Evolutionary conservation across 2,113 vertebrate species (phyloP), one percentile per base, ranked within the genome.

Genomic region (Quiscalus mexicanus): DNA sequence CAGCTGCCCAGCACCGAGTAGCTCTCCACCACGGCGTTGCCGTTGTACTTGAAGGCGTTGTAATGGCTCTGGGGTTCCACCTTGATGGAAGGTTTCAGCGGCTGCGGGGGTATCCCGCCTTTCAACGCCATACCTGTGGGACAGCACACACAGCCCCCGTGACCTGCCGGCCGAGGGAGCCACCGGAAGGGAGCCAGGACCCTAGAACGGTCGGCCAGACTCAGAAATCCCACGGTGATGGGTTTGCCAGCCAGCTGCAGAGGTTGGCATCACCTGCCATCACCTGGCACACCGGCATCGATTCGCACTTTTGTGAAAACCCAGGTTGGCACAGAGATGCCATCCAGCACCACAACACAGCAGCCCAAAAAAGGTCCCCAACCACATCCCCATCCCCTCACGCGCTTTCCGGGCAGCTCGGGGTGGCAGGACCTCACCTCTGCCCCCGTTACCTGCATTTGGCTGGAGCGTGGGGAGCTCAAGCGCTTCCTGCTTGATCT

Each of bases 71-170:
- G 97, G 0, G 98, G 98, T 85, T 99, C 98, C 95, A 98, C 98
- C 97, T 99, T 99, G 96, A 99, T 98, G 97, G 98, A 98, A 95
- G 99, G 98, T 96, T 99, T 99, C 97, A 98, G 97, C 33, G 99
- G 98, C 95, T 98, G 99, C 96, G 99, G 99, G 78, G 98, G 92
- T n/a, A 98, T 80, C 42, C 96, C 97, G 4, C 93, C 92, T 79
- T 98, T 97, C 95, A 98, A 95, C 14, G 95, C 84, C 83, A 98
- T 69, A 94, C 97, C 98, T 98, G 96, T 18, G 67, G 89, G 89
- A 91, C 76, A 97, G 92, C 88, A 95, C 91, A 96, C 81, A 87
- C 90, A 68, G 64, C 42, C 68, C 53, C 60, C 2, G 3, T 95
- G 92, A 93, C 70, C 62, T 2, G 5, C 69, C 2, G 0, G 69